Evolutionary conservation across 2,797 vertebrate species (phyloP).

Genomic region (Ctenosaura bakeri): DNA sequence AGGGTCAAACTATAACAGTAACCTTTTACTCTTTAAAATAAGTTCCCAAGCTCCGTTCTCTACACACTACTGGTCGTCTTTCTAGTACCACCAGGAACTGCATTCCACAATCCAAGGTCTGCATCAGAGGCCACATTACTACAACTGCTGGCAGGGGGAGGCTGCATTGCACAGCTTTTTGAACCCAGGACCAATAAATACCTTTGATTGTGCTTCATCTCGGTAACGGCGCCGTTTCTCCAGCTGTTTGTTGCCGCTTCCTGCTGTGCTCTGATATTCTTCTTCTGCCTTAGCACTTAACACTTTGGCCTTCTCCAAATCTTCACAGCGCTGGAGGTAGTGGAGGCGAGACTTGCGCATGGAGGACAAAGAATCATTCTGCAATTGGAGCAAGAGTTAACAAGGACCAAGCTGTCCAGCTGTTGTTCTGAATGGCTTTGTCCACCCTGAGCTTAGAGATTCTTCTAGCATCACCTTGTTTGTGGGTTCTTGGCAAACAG

Average conservation of each 20-base stretch:
- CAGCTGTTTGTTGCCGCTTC: slow-evolving; percentile 86
- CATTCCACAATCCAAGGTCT: not conserved
- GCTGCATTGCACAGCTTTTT: not conserved
- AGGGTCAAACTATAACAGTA: not conserved
- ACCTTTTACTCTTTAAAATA: not conserved
- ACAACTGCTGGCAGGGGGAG: not conserved
- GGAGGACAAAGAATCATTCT: slow-evolving; percentile 86
- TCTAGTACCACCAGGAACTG: not conserved
- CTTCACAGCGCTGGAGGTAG: slow-evolving; percentile 90
- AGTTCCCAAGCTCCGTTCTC: not conserved
- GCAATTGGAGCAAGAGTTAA: not conserved
- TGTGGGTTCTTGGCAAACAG: not conserved
- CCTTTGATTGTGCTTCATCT: slow-evolving; percentile 91
- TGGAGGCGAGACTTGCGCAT: slow-evolving; percentile 89
- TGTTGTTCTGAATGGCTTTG: not conserved
- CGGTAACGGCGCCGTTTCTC: slow-evolving; percentile 90
- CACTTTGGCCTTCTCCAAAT: slow-evolving; percentile 87
- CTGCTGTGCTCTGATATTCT: slow-evolving; percentile 66
- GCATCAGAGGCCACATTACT: not conserved
- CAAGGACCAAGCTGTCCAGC: not conserved
- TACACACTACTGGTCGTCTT: not conserved
- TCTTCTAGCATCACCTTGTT: not conserved
- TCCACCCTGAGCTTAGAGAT: not conserved
- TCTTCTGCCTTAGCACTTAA: slow-evolving; percentile 84
- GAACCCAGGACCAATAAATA: slow-evolving; percentile 56